phyloP scores from a whole-genome alignment of 1,140 invertebrate genomes.

The Lutraria rhynchaena region DNA sequence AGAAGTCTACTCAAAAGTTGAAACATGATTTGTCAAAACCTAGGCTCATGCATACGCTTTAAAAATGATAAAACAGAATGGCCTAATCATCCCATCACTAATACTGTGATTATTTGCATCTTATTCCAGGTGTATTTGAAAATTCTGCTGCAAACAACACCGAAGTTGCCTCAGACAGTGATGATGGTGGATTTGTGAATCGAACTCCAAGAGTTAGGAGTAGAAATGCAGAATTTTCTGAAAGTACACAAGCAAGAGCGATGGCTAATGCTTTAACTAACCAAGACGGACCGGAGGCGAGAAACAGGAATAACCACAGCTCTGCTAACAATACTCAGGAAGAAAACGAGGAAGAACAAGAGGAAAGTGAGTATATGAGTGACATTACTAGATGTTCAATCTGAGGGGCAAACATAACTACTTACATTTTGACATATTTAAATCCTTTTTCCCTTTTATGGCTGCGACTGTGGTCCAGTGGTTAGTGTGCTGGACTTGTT shows the following conservation, averaged over 20 bases:
- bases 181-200: slow-evolving; percentile 65
- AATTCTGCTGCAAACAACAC: slow-evolving; percentile 29
- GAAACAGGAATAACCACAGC: not conserved
- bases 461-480: no score
- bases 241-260: slow-evolving; percentile 56
- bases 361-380: slow-evolving; percentile 80
- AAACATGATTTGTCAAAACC: not conserved
- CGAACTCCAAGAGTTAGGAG: slow-evolving; percentile 28
- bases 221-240: not conserved
- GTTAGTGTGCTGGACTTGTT: no score
- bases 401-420: no score
- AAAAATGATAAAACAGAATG: not conserved
- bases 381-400: no score
- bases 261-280: slow-evolving; percentile 60
- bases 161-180: slow-evolving; percentile 34
- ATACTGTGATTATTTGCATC: slow-evolving; percentile 3
- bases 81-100: no score
- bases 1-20: no score
- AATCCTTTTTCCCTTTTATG: no score
- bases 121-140: slow-evolving; percentile 41
- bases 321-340: not conserved
- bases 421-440: no score
- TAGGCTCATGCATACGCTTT: not conserved
- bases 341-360: slow-evolving; percentile 71
- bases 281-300: not conserved